These are phyloP conservation scores for Eristalis intricaria DNA, from an alignment of 2,888 invertebrate genomes.

Conservation along the genomic window DNA sequence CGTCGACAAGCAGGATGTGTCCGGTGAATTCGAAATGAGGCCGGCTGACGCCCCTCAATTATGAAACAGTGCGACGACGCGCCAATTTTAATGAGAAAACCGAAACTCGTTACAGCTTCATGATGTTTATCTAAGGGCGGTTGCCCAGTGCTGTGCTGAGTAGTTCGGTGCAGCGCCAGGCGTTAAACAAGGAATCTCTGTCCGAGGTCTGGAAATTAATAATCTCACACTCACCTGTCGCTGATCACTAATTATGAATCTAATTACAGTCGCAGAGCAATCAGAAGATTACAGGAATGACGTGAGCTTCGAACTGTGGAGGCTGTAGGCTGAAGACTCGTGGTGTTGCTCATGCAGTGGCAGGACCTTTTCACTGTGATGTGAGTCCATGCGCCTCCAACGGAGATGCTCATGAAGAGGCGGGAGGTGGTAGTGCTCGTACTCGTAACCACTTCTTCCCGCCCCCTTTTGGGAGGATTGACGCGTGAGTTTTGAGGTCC, in stretches of 20 bases:
- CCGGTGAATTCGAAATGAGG: conserved; percentile 37
- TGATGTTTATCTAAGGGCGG: neutral
- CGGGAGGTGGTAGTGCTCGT: neutral
- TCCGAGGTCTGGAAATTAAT: conserved; percentile 8
- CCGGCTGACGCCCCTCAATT: conserved; percentile 9
- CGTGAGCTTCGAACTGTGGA: neutral
- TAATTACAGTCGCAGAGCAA: conserved; percentile 53
- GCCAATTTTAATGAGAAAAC: conserved; percentile 49
- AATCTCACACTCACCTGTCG: conserved; percentile 40
- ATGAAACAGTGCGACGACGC: conserved; percentile 10
- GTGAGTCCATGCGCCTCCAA: no score
- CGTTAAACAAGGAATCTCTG: conserved; percentile 6
- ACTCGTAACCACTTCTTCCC: conserved; percentile 43
- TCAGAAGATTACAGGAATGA: conserved; percentile 26
- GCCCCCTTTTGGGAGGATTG: conserved; percentile 36
- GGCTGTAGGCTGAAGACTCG: no score
- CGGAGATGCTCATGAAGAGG: neutral
- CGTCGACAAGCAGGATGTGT: conserved; percentile 16
- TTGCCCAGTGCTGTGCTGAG: neutral
- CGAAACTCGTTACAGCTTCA: conserved; percentile 44
- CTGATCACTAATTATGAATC: conserved; percentile 63
- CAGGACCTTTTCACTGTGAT: no score
- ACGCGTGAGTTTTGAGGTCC: conserved; percentile 16
- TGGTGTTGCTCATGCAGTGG: neutral
- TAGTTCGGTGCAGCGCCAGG: conserved; percentile 45